These are phyloP conservation scores for Orchestia grillus DNA, from an alignment of 1,140 invertebrate genomes.

Conservation along the genomic window DNA sequence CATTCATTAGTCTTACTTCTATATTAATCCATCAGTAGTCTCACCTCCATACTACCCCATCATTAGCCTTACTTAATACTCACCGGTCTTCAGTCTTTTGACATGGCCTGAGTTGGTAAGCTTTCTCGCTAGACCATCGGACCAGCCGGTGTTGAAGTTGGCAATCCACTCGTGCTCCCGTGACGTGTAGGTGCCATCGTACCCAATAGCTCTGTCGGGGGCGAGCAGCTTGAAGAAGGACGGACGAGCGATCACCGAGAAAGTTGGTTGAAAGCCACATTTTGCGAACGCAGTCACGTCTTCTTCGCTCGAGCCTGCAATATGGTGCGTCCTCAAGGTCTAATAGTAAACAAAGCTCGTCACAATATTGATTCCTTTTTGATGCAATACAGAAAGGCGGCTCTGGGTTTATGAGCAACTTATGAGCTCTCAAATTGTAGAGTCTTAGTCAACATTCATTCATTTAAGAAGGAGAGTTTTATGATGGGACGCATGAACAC, in stretches of 20 bases:
- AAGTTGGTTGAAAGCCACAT: slow-evolving; percentile 60
- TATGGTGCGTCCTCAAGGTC: neutral
- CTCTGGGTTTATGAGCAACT: too few relatives aligned
- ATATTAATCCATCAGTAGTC: too few relatives aligned
- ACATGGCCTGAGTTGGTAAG: slow-evolving; percentile 60
- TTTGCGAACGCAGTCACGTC: slow-evolving; percentile 55
- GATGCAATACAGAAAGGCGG: too few relatives aligned
- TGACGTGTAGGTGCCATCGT: slow-evolving; percentile 62
- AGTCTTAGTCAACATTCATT: too few relatives aligned
- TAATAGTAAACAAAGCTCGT: neutral
- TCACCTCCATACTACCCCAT: neutral
- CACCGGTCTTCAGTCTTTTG: slow-evolving; percentile 62
- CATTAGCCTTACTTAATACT: neutral
- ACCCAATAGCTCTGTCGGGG: slow-evolving; percentile 59
- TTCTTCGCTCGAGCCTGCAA: slow-evolving; percentile 58
- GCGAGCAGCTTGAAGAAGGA: slow-evolving; percentile 62
- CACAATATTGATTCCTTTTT: too few relatives aligned
- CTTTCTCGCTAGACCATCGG: slow-evolving; percentile 61
- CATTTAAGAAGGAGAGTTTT: too few relatives aligned
- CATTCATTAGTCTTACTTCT: too few relatives aligned
- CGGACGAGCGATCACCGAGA: slow-evolving; percentile 61
- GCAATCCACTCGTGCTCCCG: slow-evolving; percentile 62
- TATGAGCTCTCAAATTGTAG: too few relatives aligned
- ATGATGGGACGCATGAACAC: too few relatives aligned
- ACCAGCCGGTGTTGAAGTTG: slow-evolving; percentile 65